Conservation (phyloP, 2,888 invertebrate species). For the Ctena decussata region DNA sequence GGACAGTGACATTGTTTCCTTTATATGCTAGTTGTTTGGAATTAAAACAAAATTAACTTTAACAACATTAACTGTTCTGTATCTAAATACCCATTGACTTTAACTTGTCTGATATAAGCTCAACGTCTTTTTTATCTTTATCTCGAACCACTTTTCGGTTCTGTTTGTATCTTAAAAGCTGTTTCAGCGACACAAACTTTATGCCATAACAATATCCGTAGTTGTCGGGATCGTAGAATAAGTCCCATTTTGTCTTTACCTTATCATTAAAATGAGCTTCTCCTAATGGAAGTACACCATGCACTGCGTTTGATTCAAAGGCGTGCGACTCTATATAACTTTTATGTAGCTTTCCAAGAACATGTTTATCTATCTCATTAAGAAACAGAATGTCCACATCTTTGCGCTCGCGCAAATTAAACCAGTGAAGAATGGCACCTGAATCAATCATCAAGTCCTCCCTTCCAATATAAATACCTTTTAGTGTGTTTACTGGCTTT, state of each 20-base stretch:
- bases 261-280: background rate
- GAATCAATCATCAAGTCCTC: constrained; percentile 5
- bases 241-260: background rate
- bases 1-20: no score
- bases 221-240: background rate
- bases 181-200: background rate
- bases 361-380: background rate
- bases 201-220: background rate
- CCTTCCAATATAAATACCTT: constrained; percentile 11
- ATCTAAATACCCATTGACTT: no score
- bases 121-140: no score
- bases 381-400: background rate
- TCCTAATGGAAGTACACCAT: background rate
- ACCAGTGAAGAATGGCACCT: background rate
- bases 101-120: no score
- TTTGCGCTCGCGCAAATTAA: background rate
- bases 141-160: no score
- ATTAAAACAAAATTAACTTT: no score
- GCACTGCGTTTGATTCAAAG: background rate
- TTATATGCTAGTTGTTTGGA: no score
- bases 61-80: no score
- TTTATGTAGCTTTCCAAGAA: background rate
- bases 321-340: background rate
- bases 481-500: background rate
- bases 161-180: no score